Base-by-base conservation (phyloP, 2,113 vertebrate species). In the Paradoxurus hermaphroditus region DNA sequence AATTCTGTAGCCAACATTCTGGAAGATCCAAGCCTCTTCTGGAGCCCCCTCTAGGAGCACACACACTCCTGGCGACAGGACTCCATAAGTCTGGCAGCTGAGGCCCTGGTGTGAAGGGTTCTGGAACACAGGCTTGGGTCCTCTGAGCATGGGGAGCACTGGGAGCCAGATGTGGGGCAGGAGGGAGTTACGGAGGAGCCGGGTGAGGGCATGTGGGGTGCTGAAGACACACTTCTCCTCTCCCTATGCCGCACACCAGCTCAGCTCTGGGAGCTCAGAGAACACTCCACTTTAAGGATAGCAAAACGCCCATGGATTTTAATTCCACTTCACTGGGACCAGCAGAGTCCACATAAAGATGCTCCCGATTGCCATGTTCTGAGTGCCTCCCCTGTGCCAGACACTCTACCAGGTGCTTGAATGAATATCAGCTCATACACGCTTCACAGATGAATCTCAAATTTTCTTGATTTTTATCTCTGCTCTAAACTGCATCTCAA, bases 91-190 rank as follows among this genome's bases (percentile, higher is more conserved):
- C 12, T 27, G 63, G n/a, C 65, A 62, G 44, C 41, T 63, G 16
- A 94, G 31, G 16, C 44, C 3, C 36, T 14, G 14, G 6, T 0
- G 39, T 62, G 51, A 23, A 94, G 53, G 44, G 44, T 67, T 44
- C 79, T 31, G 1, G 27, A n/a, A 36, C 25, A 39, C 6, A 89
- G 56, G 59, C 65, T 46, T 1, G 44, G 44, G 75, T 34, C 23
- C 34, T 46, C 5, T 11, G 29, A 63, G 51, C 36, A 0, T 13
- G 1, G 2, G 1, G 59, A 93, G 59, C 34, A 0, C 27, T 23
- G 11, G 16, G 23, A 25, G 5, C 39, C 75, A 51, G 34, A 19
- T 7, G 0, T 16, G 10, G 34, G 7, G 3, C 0, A 2, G 16
- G 31, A 13, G 39, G 53, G 21, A 10, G 39, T 25, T 29, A 39